Evolutionary conservation across 35 echinoderm and acorn worm genomes (phyloP).

Genomic region (Holothuria glaberrima): DNA sequence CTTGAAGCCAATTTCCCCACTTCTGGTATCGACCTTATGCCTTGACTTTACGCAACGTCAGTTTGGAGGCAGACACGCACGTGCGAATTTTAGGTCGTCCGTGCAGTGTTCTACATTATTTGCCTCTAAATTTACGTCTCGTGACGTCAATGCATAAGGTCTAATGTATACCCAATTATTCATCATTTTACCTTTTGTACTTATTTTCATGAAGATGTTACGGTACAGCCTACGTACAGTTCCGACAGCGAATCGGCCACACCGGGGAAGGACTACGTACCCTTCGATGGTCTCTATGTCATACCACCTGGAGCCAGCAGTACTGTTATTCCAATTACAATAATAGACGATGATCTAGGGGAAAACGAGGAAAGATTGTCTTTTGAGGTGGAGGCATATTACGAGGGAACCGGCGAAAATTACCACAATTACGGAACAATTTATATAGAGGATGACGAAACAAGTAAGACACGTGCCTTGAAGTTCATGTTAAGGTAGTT

Average conservation of each 20-base stretch:
- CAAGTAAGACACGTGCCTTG: conserved; percentile 36
- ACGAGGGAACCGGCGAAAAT: background rate
- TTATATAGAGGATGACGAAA: conserved; percentile 48
- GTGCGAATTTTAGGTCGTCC: no score
- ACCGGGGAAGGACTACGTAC: conserved; percentile 11
- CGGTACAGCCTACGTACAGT: background rate
- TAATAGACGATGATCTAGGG: conserved; percentile 45
- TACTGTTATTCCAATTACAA: background rate
- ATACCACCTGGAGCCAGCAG: background rate
- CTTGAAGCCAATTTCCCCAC: no score
- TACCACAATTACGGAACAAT: background rate
- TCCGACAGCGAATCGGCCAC: background rate
- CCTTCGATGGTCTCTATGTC: background rate
- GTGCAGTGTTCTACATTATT: no score
- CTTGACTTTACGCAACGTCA: no score
- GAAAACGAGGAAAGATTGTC: background rate
- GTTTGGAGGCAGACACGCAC: no score
- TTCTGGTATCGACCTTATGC: no score
- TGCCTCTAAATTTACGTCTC: no score
- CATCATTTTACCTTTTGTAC: background rate
- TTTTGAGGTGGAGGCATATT: background rate
- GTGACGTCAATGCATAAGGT: no score
- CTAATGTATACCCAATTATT: no score
- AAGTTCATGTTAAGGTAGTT: no score
- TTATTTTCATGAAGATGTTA: background rate